phyloP scores from a whole-genome alignment of 2,888 invertebrate species.

The Incurvaria masculella region DNA sequence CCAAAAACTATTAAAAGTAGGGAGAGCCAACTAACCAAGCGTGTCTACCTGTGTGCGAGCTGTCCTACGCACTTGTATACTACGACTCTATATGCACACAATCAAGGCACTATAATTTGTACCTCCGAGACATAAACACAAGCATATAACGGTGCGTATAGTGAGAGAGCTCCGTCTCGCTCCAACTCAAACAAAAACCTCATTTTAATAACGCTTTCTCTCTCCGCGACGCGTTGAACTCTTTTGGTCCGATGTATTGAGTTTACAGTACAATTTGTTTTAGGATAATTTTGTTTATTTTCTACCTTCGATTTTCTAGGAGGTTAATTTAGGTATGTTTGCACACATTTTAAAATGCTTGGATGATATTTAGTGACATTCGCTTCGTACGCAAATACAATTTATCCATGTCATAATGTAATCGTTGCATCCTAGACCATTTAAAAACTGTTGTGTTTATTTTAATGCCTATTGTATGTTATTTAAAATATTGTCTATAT shows the following conservation, averaged over 20 bases:
- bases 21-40: background rate
- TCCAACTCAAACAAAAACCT: constrained; percentile 29
- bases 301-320: too few relatives aligned
- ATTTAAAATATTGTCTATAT: too few relatives aligned
- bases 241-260: constrained; percentile 26
- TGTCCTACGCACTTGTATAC: constrained; percentile 24
- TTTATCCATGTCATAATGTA: too few relatives aligned
- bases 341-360: too few relatives aligned
- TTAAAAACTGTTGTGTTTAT: too few relatives aligned
- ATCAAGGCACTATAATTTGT: constrained; percentile 40
- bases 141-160: constrained; percentile 18
- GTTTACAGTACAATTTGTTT: constrained; percentile 3
- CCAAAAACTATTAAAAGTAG: background rate
- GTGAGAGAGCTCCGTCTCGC: constrained; percentile 28
- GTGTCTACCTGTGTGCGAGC: constrained; percentile 14
- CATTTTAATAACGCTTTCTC: constrained; percentile 22
- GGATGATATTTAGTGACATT: too few relatives aligned
- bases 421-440: too few relatives aligned
- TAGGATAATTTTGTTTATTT: too few relatives aligned
- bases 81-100: constrained; percentile 17
- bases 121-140: constrained; percentile 37
- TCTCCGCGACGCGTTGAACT: constrained; percentile 44
- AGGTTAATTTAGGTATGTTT: too few relatives aligned
- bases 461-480: too few relatives aligned
- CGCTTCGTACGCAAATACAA: too few relatives aligned